Percentiles rank a stretch among this genome's conserved stretches.
phyloP scores from a whole-genome alignment of 2,888 invertebrate species.

The Brenthis hecate region DNA sequence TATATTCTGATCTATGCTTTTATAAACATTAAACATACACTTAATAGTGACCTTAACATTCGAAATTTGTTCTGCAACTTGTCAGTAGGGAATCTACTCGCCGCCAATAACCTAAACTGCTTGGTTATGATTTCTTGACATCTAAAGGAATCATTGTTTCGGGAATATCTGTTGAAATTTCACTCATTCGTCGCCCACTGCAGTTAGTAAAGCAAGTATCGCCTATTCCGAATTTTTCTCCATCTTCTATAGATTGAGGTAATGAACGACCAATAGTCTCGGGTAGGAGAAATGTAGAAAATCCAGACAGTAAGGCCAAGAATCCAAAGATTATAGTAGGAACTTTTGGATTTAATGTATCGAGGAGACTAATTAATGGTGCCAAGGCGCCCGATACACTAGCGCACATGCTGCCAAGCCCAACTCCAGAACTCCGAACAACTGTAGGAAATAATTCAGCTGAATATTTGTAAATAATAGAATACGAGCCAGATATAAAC shows the following conservation, averaged over 20 bases:
- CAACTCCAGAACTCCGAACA: conserved; percentile 91
- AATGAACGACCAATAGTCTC: conserved; percentile 91
- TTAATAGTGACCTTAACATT: too few relatives aligned
- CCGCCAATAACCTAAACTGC: too few relatives aligned
- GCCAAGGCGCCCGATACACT: conserved; percentile 91
- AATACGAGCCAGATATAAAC: conserved; percentile 92
- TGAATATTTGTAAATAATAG: conserved; percentile 93
- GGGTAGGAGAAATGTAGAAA: conserved; percentile 87
- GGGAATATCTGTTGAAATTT: conserved; percentile 61
- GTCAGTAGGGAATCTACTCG: too few relatives aligned
- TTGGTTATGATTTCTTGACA: conserved; percentile 57
- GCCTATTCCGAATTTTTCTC: conserved; percentile 91
- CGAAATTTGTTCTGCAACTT: too few relatives aligned
- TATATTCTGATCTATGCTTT: too few relatives aligned
- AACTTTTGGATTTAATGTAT: conserved; percentile 89
- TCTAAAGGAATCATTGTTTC: conserved; percentile 74
- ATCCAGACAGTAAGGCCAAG: conserved; percentile 88
- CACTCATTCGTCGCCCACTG: conserved; percentile 70
- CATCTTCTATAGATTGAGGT: conserved; percentile 92
- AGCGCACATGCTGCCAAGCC: conserved; percentile 92
- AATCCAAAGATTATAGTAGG: conserved; percentile 90
- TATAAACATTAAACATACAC: too few relatives aligned
- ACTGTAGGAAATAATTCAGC: conserved; percentile 94
- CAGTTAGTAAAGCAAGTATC: conserved; percentile 91
- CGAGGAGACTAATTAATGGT: conserved; percentile 89